phyloP scores from a whole-genome alignment of 2,888 invertebrate genomes.

The Luffia ferchaultella region DNA sequence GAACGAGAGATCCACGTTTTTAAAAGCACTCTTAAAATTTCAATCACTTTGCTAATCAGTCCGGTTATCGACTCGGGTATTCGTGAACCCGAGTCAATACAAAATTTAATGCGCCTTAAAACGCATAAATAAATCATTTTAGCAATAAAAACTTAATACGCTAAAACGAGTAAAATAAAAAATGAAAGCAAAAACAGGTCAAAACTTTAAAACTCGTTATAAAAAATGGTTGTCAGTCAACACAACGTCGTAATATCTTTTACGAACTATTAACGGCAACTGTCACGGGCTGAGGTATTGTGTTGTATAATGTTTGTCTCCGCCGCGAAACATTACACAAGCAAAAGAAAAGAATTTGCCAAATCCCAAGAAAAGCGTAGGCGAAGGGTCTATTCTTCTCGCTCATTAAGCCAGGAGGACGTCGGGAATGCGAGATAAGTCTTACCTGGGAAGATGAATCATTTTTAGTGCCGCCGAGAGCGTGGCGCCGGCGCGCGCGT shows the following conservation, averaged over 20 bases:
- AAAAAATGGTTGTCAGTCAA: background rate
- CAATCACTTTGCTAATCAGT: background rate
- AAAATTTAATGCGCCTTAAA: background rate
- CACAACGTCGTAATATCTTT: background rate
- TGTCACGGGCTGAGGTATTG: background rate
- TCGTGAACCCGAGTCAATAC: background rate
- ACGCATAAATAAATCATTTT: background rate
- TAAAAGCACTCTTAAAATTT: background rate
- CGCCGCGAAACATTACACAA: background rate
- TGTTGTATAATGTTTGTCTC: background rate
- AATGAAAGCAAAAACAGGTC: background rate
- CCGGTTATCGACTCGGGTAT: slow-evolving; percentile 3
- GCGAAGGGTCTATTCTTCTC: slow-evolving; percentile 26
- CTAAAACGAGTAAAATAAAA: background rate
- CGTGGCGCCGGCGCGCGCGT: slow-evolving; percentile 30
- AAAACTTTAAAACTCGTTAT: background rate
- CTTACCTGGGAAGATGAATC: slow-evolving; percentile 39
- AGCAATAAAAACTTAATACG: background rate
- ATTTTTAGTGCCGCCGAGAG: slow-evolving; percentile 41
- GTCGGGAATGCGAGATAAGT: slow-evolving; percentile 35
- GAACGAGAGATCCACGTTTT: slow-evolving; percentile 18
- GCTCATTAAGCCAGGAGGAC: slow-evolving; percentile 45
- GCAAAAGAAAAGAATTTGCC: slow-evolving; percentile 7
- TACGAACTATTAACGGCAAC: background rate
- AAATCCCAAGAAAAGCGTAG: slow-evolving; percentile 16